Conservation (phyloP, 2,797 vertebrate genomes). For the Salarias fasciatus region DNA sequence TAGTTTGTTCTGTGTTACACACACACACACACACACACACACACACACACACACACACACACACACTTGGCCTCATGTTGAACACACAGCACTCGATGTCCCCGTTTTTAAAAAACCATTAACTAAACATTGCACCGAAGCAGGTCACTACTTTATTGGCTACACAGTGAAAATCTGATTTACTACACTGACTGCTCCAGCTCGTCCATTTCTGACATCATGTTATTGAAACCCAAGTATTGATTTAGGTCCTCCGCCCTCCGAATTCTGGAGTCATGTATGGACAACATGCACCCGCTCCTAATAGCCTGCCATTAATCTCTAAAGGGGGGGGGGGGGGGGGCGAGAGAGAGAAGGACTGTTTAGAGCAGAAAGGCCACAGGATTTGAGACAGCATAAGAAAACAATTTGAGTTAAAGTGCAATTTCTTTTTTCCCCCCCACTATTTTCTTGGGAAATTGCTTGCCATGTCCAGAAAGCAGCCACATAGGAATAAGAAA, state of each 20-base stretch:
- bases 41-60: too few relatives aligned
- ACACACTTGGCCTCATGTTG: slow-evolving; percentile 10
- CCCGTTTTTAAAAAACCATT: slow-evolving; percentile 61
- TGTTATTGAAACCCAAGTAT: slow-evolving; percentile 50
- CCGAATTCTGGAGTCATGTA: slow-evolving; percentile 37
- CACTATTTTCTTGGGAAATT: neutral
- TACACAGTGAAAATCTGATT: slow-evolving; percentile 44
- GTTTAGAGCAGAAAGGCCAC: neutral
- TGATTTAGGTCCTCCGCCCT: slow-evolving; percentile 44
- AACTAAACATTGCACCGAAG: slow-evolving; percentile 31
- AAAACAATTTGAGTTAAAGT: slow-evolving; percentile 17
- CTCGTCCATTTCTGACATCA: slow-evolving; percentile 44
- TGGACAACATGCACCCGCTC: slow-evolving; percentile 23
- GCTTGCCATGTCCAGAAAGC: neutral
- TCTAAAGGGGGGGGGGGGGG: neutral
- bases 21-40: neutral
- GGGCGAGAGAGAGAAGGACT: neutral
- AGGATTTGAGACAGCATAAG: slow-evolving; percentile 9
- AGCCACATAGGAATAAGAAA: neutral
- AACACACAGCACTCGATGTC: slow-evolving; percentile 28
- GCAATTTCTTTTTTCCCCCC: slow-evolving; percentile 1
- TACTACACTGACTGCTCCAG: slow-evolving; percentile 16
- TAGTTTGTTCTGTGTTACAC: too few relatives aligned
- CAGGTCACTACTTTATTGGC: slow-evolving; percentile 53
- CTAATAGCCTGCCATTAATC: slow-evolving; percentile 48